Evolutionary conservation across 2,888 invertebrate species (phyloP).

Genomic region (Orthosia gothica): DNA sequence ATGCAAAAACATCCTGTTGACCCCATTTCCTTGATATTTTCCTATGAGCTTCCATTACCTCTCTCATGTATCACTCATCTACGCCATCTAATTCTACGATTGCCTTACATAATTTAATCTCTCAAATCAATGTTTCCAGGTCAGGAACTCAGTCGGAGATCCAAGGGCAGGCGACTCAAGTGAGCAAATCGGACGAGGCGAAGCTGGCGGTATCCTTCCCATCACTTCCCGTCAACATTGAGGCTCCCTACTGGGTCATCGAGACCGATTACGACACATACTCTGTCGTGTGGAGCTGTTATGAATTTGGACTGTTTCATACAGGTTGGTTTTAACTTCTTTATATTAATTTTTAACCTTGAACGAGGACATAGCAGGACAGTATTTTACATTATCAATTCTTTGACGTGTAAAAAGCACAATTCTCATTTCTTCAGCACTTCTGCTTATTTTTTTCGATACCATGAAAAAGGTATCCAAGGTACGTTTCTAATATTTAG

Average conservation of each 20-base stretch:
- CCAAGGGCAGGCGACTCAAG: slow-evolving; percentile 90
- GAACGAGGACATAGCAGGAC: not conserved
- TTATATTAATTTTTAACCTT: not conserved
- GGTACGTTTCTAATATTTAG: no score
- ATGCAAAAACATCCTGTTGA: no score
- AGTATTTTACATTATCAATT: no score
- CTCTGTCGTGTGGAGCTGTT: slow-evolving; percentile 94
- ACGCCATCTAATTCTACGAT: not conserved
- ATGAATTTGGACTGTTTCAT: slow-evolving; percentile 89
- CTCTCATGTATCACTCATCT: not conserved
- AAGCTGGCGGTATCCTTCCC: slow-evolving; percentile 93
- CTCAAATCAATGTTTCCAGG: slow-evolving; percentile 78
- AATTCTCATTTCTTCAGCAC: no score
- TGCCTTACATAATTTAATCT: not conserved
- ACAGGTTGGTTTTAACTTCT: slow-evolving; percentile 84
- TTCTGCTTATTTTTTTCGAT: no score
- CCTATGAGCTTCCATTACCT: not conserved
- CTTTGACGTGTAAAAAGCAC: no score
- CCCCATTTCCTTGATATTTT: not conserved
- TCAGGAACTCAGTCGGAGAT: slow-evolving; percentile 91
- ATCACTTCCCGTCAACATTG: slow-evolving; percentile 90
- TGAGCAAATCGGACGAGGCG: slow-evolving; percentile 90
- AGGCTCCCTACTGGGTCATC: slow-evolving; percentile 91
- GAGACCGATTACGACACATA: slow-evolving; percentile 94
- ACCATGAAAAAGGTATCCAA: no score